A percentile compares a stretch with the other conserved stretches of the same genome.
phyloP scores from a whole-genome alignment of 2,888 invertebrate genomes.

The Zygothrica quintamaculata region DNA sequence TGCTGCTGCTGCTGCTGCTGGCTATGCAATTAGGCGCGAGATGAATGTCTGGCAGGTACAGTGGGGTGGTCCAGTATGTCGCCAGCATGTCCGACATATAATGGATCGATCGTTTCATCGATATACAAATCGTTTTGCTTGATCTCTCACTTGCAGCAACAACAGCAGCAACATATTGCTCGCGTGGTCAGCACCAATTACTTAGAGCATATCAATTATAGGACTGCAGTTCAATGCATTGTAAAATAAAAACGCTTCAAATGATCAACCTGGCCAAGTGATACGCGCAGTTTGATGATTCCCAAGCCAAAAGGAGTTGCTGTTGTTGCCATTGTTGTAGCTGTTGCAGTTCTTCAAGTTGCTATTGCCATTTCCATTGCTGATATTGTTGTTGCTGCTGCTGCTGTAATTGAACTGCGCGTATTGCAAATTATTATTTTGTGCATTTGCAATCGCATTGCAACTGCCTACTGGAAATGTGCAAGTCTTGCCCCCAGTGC shows the following conservation, averaged over 20 bases:
- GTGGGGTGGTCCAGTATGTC: constrained; percentile 76
- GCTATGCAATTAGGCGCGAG: constrained; percentile 71
- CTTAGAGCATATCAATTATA: constrained; percentile 81
- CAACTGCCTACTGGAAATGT: constrained; percentile 71
- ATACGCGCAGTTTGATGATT: constrained; percentile 44
- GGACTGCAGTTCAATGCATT: constrained; percentile 67
- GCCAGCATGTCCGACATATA: constrained; percentile 69
- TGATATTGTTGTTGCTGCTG: constrained; percentile 20
- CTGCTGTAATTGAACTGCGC: constrained; percentile 78
- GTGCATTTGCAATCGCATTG: constrained; percentile 77
- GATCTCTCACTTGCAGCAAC: constrained; percentile 75
- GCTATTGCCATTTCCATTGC: constrained; percentile 21
- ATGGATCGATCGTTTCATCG: constrained; percentile 54
- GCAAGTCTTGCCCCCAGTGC: constrained; percentile 46
- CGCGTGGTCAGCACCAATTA: constrained; percentile 81
- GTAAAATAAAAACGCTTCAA: constrained; percentile 55
- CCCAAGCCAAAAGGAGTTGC: constrained; percentile 33
- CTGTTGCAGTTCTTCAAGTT: constrained; percentile 23
- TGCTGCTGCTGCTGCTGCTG: constrained; percentile 37
- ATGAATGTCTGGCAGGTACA: constrained; percentile 55
- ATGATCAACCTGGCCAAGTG: constrained; percentile 55
- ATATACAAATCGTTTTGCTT: constrained; percentile 78
- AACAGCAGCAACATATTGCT: constrained; percentile 50
- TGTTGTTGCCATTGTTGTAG: constrained; percentile 28
- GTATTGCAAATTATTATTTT: constrained; percentile 81